Evolutionary conservation across 64 coral and sea anemone genomes (phyloP).

Genomic region (Cladopsammia gracilis): DNA sequence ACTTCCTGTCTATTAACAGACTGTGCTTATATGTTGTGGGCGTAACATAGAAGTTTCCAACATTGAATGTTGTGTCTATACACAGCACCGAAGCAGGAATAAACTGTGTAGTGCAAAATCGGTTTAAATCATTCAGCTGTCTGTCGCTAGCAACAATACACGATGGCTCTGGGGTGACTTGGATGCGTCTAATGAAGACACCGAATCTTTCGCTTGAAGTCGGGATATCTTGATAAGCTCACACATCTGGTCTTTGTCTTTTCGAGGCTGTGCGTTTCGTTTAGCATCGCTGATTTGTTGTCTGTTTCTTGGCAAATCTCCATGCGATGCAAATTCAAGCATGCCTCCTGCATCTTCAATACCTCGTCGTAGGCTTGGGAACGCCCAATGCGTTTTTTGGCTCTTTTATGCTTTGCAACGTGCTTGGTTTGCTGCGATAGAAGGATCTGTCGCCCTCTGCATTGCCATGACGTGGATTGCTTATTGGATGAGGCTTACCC

Average conservation of each 20-base stretch:
- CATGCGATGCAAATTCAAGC: slow-evolving; percentile 4
- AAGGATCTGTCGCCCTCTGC: background rate
- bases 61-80: slow-evolving; percentile 3
- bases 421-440: slow-evolving; percentile 1
- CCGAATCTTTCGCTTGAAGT: too few species aligned
- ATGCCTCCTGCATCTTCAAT: slow-evolving; percentile 29
- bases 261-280: background rate
- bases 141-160: too few species aligned
- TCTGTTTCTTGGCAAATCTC: slow-evolving; percentile 7
- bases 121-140: too few species aligned
- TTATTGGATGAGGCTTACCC: background rate
- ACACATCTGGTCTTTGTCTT: background rate
- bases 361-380: slow-evolving; percentile 15
- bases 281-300: background rate
- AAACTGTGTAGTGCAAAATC: too few species aligned
- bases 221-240: too few species aligned
- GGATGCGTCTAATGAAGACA: too few species aligned
- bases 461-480: background rate
- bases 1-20: background rate
- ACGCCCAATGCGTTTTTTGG: background rate
- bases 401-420: background rate
- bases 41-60: slow-evolving; percentile 34
- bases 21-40: background rate
- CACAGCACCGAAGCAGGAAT: too few species aligned
- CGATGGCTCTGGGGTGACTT: too few species aligned